phyloP scores from a whole-genome alignment of 1,140 invertebrate genomes.

The Hirudo medicinalis region DNA sequence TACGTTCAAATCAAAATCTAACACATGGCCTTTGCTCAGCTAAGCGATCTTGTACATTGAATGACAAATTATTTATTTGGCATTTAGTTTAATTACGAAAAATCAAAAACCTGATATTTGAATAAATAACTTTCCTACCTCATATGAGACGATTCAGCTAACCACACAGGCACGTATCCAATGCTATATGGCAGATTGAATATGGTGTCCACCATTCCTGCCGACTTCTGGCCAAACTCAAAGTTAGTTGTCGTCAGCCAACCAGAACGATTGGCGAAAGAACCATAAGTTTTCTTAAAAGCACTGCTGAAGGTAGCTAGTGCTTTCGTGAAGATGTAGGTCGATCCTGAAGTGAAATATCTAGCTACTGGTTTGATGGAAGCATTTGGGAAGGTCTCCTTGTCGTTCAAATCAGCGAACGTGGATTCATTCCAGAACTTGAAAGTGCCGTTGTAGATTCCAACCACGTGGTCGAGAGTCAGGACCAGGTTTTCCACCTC shows the following conservation, averaged over 20 bases:
- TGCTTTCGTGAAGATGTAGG: constrained; percentile 25
- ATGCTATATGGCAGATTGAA: constrained; percentile 26
- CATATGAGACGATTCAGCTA: constrained; percentile 14
- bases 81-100: too few relatives aligned
- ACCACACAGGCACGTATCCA: constrained; percentile 28
- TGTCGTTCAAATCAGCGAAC: constrained; percentile 12
- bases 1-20: too few relatives aligned
- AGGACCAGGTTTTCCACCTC: constrained; percentile 20
- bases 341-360: constrained; percentile 23
- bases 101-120: too few relatives aligned
- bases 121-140: neutral
- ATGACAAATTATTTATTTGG: too few relatives aligned
- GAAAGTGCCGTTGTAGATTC: constrained; percentile 25
- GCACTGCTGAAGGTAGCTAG: constrained; percentile 6
- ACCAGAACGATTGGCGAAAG: constrained; percentile 22
- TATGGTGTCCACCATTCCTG: constrained; percentile 29
- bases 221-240: constrained; percentile 25
- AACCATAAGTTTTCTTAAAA: constrained; percentile 24
- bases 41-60: too few relatives aligned
- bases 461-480: constrained; percentile 19
- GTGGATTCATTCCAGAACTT: constrained; percentile 21
- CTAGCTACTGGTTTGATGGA: constrained; percentile 23
- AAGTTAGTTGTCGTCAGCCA: constrained; percentile 26
- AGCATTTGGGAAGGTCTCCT: constrained; percentile 12
- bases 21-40: too few relatives aligned